Evolutionary conservation across 2,888 invertebrate genomes (phyloP), one percentile per base, ranked within the genome.

Genomic region (Germaria angustata): DNA sequence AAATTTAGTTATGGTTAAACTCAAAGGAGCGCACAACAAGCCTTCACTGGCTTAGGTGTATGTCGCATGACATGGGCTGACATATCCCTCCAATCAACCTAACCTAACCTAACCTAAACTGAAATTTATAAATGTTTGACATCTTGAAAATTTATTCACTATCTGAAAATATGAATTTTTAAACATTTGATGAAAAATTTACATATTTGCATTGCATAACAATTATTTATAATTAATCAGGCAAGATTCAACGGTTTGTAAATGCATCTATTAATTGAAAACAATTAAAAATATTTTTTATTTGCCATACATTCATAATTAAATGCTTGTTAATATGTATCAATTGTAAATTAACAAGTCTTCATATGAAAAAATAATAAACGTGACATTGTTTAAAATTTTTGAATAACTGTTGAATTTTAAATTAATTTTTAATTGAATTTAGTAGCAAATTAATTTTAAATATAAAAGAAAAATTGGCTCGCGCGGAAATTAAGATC

Each of bases 231-330:
- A 41, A 41, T 55, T 41, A 20, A 53, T 39, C 24, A 5, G 5
- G 22, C 13, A 39, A 66, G 28, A 7, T 11, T 13, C 24, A 39
- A 53, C 8, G 28, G 17, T 68, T 68, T 68, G 53, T 11, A 36
- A 32, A 11, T 11, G 7, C 22, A 55, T 22, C 17, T 32, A 57
- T 44, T 55, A 69, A 44, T 69, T 44, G 41, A 44, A 44, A 69
- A 34, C 55, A 57, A 69, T 69, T 68, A 28, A 69, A 41, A 15
- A 20, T 44, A 39, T 17, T 66, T 55, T 28, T 39, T 39, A 1
- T 49, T 68, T 41, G 13, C 44, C 41, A 55, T 32, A 20, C 6
- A 44, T n/a, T 44, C 2, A 22, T 69, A 34, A 44, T 57, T 44
- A 17, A 41, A 24, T 5, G 53, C 13, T 36, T 53, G 11, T 53